Conservation (phyloP, 2,113 vertebrate genomes). For the Hipposideros armiger region DNA sequence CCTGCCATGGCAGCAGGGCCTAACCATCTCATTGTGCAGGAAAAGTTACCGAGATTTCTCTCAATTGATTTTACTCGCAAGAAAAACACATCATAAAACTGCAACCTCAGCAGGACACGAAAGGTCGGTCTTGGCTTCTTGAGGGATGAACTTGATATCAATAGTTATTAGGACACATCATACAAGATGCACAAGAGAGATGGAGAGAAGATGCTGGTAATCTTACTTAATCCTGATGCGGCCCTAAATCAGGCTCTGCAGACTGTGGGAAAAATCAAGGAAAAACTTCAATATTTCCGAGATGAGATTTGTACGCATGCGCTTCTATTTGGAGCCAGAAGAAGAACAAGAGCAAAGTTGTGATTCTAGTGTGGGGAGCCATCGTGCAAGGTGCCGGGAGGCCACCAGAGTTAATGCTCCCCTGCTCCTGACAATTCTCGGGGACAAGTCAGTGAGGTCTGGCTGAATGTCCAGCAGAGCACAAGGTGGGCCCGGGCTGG, state of each 20-base stretch:
- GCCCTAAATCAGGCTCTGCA: conserved; percentile 80
- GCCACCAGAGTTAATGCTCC: accelerated
- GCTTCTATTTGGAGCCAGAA: neutral
- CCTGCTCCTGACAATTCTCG: neutral
- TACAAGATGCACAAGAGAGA: conserved; percentile 84
- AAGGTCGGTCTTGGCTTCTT: conserved; percentile 88
- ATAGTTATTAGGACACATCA: conserved; percentile 90
- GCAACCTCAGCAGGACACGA: conserved; percentile 88
- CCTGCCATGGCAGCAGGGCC: conserved; percentile 54
- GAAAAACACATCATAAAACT: conserved; percentile 86
- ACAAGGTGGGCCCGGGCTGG: neutral
- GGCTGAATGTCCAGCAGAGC: neutral
- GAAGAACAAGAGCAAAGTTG: neutral
- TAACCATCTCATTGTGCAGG: conserved; percentile 68
- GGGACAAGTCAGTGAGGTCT: neutral
- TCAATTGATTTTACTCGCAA: conserved; percentile 88
- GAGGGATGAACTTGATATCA: conserved; percentile 89
- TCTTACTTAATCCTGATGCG: conserved; percentile 89
- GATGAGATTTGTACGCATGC: conserved; percentile 19
- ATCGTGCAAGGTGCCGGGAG: neutral
- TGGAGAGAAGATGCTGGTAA: conserved; percentile 85
- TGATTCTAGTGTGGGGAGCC: neutral
- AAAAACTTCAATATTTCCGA: conserved; percentile 67
- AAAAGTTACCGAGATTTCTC: conserved; percentile 87
- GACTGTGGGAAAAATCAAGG: conserved; percentile 90